Evolutionary conservation across 2,888 invertebrate species (phyloP), one percentile per base, ranked within the genome.

Genomic region (Ischnus inquisitorius): DNA sequence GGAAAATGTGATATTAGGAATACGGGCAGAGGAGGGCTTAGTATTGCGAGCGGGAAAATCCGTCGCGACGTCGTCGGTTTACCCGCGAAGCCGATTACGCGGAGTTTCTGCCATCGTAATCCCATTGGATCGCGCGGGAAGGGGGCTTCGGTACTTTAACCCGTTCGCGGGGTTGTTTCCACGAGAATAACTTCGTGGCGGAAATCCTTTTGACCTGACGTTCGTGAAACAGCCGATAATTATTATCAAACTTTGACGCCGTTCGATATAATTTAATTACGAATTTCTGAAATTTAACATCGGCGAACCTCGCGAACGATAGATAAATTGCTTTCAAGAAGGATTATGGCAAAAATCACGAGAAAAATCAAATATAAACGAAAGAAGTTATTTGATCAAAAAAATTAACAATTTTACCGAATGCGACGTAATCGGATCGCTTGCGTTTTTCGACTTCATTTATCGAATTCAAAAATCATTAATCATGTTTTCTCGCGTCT

Each of bases 21-120:
- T n/a, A n/a, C 34, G 48, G 34, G 71, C 34, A 28, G 34, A 60
- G 25, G 28, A 22, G 12, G 54, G 16, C 34, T 54, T 19, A 22
- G n/a, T 25, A 25, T 46, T 39, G 46, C 62, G 46, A 43, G 46
- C 34, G 16, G 34, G 22, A 22, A 83, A 83, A 79, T 68, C 75
- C 64, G 71, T 71, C 69, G 71, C 46, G 46, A 79, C 57, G 75
- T 69, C 39, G 57, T n/a, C 46, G 71, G 74, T 64, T 64, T 25
- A 43, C 39, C 54, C 71, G 57, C 65, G 67, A 79, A 83, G 79
- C 79, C 83, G 83, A 83, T 79, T 83, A 83, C 83, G 71, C 83
- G 1, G 69, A 75, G 64, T 65, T 75, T 67, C 64, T 48, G 79
- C 71, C 71, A 71, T 43, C 65, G 69, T 76, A 75, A 83, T 83